Evolutionary conservation across 2,797 vertebrate species (phyloP).

Genomic region (Takifugu rubripes): DNA sequence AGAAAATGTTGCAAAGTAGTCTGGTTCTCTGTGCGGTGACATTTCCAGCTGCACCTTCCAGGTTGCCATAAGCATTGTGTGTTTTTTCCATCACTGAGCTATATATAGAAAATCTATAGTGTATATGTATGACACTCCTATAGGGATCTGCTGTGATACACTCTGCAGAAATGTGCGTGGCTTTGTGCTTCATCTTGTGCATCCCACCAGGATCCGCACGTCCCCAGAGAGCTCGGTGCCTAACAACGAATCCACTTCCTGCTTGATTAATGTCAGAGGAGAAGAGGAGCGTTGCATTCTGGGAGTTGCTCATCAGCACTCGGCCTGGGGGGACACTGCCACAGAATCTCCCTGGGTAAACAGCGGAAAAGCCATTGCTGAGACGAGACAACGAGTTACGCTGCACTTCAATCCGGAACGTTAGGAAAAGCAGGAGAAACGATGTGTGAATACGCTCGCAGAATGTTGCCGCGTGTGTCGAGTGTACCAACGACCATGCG

Average conservation of each 20-base stretch:
- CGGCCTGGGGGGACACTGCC: slow-evolving; percentile 62
- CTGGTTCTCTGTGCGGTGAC: no score
- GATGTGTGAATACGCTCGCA: no score
- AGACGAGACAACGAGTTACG: no score
- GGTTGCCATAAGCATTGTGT: slow-evolving; percentile 1
- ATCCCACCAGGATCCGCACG: slow-evolving; percentile 68
- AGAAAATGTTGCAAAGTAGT: no score
- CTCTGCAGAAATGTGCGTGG: background rate
- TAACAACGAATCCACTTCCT: slow-evolving; percentile 77
- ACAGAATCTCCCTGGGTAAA: slow-evolving; percentile 78
- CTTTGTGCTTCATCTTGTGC: background rate
- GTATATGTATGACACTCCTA: no score
- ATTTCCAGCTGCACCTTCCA: background rate
- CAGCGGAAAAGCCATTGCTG: background rate
- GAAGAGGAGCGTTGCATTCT: slow-evolving; percentile 76
- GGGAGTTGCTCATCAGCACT: slow-evolving; percentile 71
- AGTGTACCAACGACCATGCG: slow-evolving; percentile 71
- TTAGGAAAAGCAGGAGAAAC: no score
- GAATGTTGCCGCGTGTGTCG: background rate
- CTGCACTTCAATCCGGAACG: background rate
- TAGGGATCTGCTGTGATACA: no score
- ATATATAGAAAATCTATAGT: no score
- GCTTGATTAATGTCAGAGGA: slow-evolving; percentile 74
- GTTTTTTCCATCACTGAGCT: no score
- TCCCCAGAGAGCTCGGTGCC: slow-evolving; percentile 66